Percentiles rank a stretch among this genome's conserved stretches.
phyloP scores from a whole-genome alignment of 35 echinoderm and acorn worm genomes.

The Patiria miniata region DNA sequence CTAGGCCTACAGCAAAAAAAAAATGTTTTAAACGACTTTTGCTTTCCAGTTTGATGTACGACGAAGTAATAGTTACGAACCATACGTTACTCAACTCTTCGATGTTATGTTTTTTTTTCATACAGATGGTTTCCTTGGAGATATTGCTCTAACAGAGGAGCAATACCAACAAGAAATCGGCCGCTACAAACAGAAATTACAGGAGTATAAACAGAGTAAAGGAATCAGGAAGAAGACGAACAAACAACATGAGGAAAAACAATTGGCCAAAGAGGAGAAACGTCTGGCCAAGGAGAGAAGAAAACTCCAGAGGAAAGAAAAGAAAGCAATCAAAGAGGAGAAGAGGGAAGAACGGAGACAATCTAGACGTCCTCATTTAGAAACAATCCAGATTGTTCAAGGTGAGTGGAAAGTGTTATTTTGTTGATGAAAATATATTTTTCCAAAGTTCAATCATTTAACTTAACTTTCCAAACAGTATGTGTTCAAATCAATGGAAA shows the following conservation, averaged over 20 bases:
- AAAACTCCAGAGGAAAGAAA: background rate
- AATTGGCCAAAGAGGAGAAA: background rate
- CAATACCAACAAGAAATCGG: conserved; percentile 26
- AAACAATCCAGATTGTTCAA: background rate
- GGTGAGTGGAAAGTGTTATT: background rate
- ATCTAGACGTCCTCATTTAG: background rate
- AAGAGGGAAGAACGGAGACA: background rate
- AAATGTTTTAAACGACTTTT: no score
- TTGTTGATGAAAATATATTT: no score
- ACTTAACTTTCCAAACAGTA: no score
- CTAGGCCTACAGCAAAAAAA: no score
- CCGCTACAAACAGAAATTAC: background rate
- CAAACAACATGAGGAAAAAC: background rate
- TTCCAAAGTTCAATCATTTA: no score
- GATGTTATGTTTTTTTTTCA: background rate
- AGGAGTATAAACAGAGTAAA: conserved; percentile 6
- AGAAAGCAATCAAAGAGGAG: background rate
- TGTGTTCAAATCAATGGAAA: no score
- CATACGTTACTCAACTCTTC: background rate
- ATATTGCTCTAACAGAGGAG: conserved; percentile 36
- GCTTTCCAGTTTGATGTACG: no score
- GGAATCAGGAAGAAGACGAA: background rate
- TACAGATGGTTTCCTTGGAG: conserved; percentile 43
- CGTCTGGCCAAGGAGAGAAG: background rate
- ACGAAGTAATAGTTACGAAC: background rate